Evolutionary conservation across 92 coral and sea anemone species (phyloP).

Genomic region (Epizoanthus stellaris): DNA sequence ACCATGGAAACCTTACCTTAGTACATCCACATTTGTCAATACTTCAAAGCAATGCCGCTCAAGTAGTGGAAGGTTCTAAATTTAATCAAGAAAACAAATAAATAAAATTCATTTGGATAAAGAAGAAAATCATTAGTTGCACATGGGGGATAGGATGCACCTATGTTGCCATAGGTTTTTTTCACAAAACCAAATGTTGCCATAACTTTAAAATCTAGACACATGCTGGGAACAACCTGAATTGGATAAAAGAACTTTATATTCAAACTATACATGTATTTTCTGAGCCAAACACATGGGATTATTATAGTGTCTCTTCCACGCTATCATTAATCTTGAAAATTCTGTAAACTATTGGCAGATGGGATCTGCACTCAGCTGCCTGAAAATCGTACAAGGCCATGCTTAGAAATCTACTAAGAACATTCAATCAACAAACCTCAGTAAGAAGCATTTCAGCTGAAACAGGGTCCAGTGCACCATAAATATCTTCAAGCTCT

Average conservation of each 20-base stretch:
- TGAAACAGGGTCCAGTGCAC: conserved; percentile 72
- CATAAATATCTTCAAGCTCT: conserved; percentile 61
- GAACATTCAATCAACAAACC: conserved; percentile 39
- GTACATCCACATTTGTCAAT: conserved; percentile 77
- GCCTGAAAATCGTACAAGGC: too few species aligned
- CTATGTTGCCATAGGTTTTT: too few species aligned
- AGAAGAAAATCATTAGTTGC: neutral
- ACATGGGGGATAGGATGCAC: neutral
- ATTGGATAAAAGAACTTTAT: too few species aligned
- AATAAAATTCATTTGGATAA: neutral
- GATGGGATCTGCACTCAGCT: too few species aligned
- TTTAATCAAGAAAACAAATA: neutral
- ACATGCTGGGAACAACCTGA: too few species aligned
- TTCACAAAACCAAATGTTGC: too few species aligned
- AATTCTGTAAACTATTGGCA: too few species aligned
- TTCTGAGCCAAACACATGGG: too few species aligned
- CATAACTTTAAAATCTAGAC: too few species aligned
- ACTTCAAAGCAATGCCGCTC: conserved; percentile 85
- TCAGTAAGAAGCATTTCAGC: conserved; percentile 68
- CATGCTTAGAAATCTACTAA: neutral
- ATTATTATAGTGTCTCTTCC: too few species aligned
- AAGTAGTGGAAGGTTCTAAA: conserved; percentile 82
- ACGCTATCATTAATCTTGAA: too few species aligned
- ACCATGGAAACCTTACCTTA: conserved; percentile 56
- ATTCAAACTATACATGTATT: too few species aligned